These are phyloP conservation scores for Colletes collaris DNA, from an alignment of 2,888 invertebrate species.

Conservation along the genomic window DNA sequence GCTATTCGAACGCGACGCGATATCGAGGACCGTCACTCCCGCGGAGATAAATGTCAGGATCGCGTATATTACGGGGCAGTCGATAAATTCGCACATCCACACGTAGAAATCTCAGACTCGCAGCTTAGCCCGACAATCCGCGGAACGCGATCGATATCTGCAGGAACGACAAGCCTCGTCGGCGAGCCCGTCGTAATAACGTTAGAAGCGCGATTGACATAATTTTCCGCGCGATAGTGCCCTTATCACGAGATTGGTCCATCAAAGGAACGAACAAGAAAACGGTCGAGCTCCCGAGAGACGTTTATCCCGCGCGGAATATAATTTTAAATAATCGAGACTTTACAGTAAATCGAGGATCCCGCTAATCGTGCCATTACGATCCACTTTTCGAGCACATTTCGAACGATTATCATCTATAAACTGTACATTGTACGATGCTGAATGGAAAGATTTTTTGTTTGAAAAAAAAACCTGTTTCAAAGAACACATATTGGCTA, in stretches of 20 bases:
- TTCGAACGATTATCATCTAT: too few species aligned
- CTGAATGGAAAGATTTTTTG: too few species aligned
- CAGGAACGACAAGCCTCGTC: conserved; percentile 67
- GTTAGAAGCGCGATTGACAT: conserved; percentile 27
- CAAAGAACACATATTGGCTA: too few species aligned
- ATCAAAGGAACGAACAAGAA: background rate
- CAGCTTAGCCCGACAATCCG: conserved; percentile 51
- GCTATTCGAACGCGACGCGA: conserved; percentile 15
- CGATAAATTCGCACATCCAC: conserved; percentile 60
- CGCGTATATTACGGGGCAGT: conserved; percentile 38
- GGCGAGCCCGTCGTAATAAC: conserved; percentile 48
- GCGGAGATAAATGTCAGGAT: conserved; percentile 48
- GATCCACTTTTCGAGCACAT: too few species aligned
- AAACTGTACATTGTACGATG: too few species aligned
- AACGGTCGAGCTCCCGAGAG: background rate
- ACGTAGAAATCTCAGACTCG: conserved; percentile 58
- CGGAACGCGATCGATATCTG: conserved; percentile 67
- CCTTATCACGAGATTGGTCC: background rate
- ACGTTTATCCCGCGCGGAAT: background rate
- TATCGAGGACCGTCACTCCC: conserved; percentile 26
- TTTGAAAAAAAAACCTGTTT: too few species aligned
- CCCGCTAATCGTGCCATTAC: too few species aligned
- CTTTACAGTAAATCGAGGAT: too few species aligned
- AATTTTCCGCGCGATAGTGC: conserved; percentile 19
- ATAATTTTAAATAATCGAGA: too few species aligned